phyloP scores from a whole-genome alignment of 2,113 vertebrate species.

The Cyprinus carpio region DNA sequence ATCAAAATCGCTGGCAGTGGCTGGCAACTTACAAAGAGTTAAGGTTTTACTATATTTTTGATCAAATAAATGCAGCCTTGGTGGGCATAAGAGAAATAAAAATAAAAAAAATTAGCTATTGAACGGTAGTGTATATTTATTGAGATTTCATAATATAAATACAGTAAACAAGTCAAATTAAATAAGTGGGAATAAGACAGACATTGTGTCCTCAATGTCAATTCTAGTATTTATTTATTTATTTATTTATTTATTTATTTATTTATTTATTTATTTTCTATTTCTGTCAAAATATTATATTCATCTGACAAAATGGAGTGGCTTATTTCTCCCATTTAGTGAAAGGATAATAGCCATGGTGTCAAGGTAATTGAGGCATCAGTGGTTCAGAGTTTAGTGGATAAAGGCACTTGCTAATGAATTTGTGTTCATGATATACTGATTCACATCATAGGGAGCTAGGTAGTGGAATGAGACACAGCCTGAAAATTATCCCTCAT shows the following conservation, averaged over 20 bases:
- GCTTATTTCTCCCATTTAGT: neutral
- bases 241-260: neutral
- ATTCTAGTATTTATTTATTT: neutral
- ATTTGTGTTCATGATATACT: neutral
- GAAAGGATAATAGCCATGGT: neutral
- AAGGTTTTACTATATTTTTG: neutral
- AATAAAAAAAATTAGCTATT: neutral
- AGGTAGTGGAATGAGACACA: neutral
- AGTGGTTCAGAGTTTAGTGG: neutral
- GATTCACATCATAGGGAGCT: neutral
- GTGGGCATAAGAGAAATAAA: neutral
- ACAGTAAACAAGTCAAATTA: neutral
- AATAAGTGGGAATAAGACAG: neutral
- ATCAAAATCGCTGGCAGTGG: too few species aligned
- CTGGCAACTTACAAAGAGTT: too few species aligned
- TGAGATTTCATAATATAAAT: neutral
- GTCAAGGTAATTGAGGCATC: neutral
- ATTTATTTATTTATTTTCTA: neutral
- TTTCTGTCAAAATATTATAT: neutral
- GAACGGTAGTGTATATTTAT: neutral
- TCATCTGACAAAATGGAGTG: neutral
- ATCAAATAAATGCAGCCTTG: neutral
- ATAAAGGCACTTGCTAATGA: neutral
- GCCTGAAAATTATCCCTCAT: neutral
- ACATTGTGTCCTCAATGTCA: neutral